These are phyloP conservation scores for Hippocampus kuda DNA, from an alignment of 2,797 vertebrate genomes.

Conservation along the genomic window DNA sequence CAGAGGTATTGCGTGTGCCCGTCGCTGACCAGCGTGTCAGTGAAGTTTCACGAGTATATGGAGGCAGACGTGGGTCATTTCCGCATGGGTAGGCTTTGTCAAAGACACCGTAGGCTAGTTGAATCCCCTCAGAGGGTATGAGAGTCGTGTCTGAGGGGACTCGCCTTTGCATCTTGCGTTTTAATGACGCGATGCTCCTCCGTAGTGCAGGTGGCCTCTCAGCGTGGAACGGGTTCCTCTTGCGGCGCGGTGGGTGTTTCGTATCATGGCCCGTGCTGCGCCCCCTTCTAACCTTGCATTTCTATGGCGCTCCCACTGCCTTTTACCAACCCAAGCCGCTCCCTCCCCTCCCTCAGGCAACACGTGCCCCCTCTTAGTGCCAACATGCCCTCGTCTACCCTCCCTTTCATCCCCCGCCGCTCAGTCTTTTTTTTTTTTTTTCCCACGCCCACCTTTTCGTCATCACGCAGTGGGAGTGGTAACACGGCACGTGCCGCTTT, in stretches of 20 bases:
- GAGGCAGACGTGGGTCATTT: constrained; percentile 43
- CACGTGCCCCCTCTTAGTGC: constrained; percentile 59
- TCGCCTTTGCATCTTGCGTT: constrained; percentile 31
- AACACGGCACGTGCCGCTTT: constrained; percentile 61
- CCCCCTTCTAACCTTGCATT: constrained; percentile 36
- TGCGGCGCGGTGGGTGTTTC: constrained; percentile 39
- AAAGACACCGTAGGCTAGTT: constrained; percentile 36
- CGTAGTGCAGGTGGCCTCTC: constrained; percentile 15
- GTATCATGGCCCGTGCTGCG: constrained; percentile 44
- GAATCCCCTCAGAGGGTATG: constrained; percentile 47
- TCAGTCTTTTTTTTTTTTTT: constrained; percentile 25
- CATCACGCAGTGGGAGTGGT: constrained; percentile 59
- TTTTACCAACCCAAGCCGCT: constrained; percentile 48
- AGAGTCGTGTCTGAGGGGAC: constrained; percentile 24
- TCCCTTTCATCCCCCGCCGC: constrained; percentile 8
- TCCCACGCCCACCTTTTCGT: constrained; percentile 59
- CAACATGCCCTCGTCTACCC: constrained; percentile 51
- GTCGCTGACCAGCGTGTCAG: background rate
- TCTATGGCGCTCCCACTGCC: constrained; percentile 40
- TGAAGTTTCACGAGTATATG: background rate
- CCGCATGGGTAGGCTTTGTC: constrained; percentile 39
- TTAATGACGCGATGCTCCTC: constrained; percentile 47
- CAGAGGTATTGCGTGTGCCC: background rate
- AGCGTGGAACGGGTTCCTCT: background rate
- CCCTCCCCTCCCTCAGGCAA: constrained; percentile 40